phyloP scores from a whole-genome alignment of 2,797 vertebrate species.

The Dromococcyx pavoninus region DNA sequence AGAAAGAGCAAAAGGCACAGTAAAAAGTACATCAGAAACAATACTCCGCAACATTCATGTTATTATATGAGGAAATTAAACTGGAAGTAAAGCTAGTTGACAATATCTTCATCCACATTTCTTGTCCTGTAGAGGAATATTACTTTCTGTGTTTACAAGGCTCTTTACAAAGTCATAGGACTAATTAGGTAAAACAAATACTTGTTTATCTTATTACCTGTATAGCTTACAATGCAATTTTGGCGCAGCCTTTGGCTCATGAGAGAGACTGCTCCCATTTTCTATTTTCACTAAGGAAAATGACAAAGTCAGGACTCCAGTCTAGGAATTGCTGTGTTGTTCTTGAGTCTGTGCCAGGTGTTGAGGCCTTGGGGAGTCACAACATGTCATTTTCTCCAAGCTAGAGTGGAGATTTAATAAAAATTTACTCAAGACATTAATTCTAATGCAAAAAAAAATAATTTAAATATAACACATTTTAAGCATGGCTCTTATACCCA shows the following conservation, averaged over 20 bases:
- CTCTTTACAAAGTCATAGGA: neutral
- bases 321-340: slow-evolving; percentile 52
- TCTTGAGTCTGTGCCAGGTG: slow-evolving; percentile 41
- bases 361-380: slow-evolving; percentile 13
- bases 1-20: neutral
- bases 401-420: neutral
- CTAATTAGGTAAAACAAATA: neutral
- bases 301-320: slow-evolving; percentile 47
- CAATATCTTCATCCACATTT: neutral
- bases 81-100: neutral
- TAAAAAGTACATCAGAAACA: neutral
- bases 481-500: neutral
- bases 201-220: neutral
- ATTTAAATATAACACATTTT: neutral
- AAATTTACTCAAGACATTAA: neutral
- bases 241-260: neutral
- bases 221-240: neutral
- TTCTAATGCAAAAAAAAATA: neutral
- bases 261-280: slow-evolving; percentile 35
- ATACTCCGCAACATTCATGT: neutral
- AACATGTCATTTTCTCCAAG: slow-evolving; percentile 1
- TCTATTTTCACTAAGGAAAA: slow-evolving; percentile 61
- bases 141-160: neutral
- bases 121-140: neutral
- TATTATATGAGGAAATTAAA: neutral